phyloP scores from a whole-genome alignment of 1,140 invertebrate genomes.

The Pachyrhynchus sulphureomaculatus region DNA sequence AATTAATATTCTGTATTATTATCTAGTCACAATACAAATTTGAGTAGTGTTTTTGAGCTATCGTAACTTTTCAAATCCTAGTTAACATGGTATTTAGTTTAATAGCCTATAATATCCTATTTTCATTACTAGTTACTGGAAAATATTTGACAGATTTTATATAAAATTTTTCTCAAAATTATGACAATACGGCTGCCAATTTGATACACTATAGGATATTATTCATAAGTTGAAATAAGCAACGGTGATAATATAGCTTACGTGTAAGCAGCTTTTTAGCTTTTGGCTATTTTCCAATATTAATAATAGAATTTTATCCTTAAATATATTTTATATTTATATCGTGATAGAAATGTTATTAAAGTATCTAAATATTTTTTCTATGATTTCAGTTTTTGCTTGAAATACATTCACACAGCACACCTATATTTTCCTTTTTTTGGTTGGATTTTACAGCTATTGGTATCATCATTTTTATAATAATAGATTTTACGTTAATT shows the following conservation, averaged over 20 bases:
- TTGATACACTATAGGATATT: no score
- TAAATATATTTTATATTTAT: conserved; percentile 39
- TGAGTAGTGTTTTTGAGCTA: no score
- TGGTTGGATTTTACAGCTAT: conserved; percentile 38
- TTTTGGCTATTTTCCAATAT: conserved; percentile 17
- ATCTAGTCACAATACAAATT: no score
- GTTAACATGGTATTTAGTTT: no score
- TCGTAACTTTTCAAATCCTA: no score
- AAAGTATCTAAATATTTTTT: conserved; percentile 30
- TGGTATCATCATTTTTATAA: conserved; percentile 12
- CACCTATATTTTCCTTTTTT: conserved; percentile 26
- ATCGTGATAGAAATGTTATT: conserved; percentile 46
- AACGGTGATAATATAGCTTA: conserved; percentile 40
- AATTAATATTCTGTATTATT: no score
- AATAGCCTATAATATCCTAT: no score
- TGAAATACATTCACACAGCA: conserved; percentile 10
- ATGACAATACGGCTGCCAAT: no score
- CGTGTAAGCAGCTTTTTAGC: conserved; percentile 33
- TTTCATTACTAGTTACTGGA: no score
- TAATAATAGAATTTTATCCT: conserved; percentile 12
- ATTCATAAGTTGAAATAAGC: conserved; percentile 36
- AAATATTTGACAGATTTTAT: no score
- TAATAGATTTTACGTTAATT: conserved; percentile 5
- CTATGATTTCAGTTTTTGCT: not conserved
- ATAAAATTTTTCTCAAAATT: no score